phyloP scores from a whole-genome alignment of 2,113 vertebrate species.

The Danio rerio region DNA sequence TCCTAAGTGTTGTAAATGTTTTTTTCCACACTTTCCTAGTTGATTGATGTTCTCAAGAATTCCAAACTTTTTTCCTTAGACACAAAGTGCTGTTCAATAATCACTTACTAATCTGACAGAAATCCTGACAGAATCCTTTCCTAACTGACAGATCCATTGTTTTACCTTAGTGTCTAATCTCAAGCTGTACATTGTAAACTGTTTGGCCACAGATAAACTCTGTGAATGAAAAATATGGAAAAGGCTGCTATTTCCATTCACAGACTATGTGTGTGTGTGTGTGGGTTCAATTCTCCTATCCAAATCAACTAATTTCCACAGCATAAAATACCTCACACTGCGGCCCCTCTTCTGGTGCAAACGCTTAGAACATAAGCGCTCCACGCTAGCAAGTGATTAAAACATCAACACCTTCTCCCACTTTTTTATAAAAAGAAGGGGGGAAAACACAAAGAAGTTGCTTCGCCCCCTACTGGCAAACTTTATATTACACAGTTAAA shows the following conservation, averaged over 20 bases:
- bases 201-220: background rate
- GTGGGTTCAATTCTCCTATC: conserved; percentile 1
- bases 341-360: background rate
- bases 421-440: background rate
- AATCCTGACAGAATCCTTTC: too few species aligned
- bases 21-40: too few species aligned
- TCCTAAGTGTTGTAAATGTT: too few species aligned
- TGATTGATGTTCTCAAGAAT: too few species aligned
- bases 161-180: background rate
- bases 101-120: too few species aligned
- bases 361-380: conserved; percentile 17
- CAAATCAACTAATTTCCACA: conserved; percentile 30
- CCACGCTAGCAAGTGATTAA: conserved; percentile 38
- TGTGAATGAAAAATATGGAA: background rate
- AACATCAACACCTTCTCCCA: conserved; percentile 45
- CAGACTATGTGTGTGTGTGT: background rate
- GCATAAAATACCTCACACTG: conserved; percentile 13
- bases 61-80: too few species aligned
- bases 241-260: background rate
- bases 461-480: conserved; percentile 81
- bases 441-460: conserved; percentile 59
- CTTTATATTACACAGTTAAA: conserved; percentile 59
- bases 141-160: too few species aligned
- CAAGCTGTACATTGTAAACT: background rate
- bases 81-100: too few species aligned